phyloP scores from a whole-genome alignment of 2,888 invertebrate genomes.

The Thera britannica region DNA sequence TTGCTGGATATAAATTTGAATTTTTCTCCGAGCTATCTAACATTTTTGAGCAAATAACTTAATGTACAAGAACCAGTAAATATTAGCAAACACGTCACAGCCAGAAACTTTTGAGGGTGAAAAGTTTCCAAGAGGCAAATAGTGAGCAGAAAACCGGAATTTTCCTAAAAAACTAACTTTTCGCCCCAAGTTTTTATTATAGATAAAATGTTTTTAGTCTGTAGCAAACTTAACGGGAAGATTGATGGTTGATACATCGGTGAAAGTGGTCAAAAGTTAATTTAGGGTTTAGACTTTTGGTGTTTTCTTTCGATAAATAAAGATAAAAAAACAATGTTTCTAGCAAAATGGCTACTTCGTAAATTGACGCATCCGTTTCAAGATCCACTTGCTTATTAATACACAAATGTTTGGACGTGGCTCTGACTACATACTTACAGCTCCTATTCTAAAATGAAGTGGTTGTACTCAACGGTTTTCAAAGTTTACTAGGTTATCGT shows the following conservation, averaged over 20 bases:
- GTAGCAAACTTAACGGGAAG: slow-evolving; percentile 26
- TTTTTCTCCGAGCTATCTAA: not conserved
- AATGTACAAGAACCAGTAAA: slow-evolving; percentile 9
- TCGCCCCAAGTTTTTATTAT: slow-evolving; percentile 31
- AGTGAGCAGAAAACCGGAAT: slow-evolving; percentile 36
- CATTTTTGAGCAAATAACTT: not conserved
- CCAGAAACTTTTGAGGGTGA: slow-evolving; percentile 26
- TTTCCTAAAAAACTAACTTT: slow-evolving; percentile 35
- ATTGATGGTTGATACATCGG: slow-evolving; percentile 38
- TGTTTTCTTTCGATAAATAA: slow-evolving; percentile 22
- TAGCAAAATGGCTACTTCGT: not conserved
- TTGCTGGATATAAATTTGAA: not conserved
- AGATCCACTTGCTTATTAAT: no score
- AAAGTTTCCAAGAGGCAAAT: slow-evolving; percentile 35
- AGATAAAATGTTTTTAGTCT: slow-evolving; percentile 23
- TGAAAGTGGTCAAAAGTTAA: slow-evolving; percentile 35
- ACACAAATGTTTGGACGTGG: no score
- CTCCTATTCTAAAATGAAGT: no score
- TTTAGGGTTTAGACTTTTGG: slow-evolving; percentile 28
- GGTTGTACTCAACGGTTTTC: no score
- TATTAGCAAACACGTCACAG: slow-evolving; percentile 35
- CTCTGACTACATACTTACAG: no score
- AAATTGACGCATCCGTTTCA: not conserved
- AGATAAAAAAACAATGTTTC: not conserved
- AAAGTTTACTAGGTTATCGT: no score